Evolutionary conservation across 2,113 vertebrate species (phyloP).

Genomic region (Thalassoma bifasciatum): DNA sequence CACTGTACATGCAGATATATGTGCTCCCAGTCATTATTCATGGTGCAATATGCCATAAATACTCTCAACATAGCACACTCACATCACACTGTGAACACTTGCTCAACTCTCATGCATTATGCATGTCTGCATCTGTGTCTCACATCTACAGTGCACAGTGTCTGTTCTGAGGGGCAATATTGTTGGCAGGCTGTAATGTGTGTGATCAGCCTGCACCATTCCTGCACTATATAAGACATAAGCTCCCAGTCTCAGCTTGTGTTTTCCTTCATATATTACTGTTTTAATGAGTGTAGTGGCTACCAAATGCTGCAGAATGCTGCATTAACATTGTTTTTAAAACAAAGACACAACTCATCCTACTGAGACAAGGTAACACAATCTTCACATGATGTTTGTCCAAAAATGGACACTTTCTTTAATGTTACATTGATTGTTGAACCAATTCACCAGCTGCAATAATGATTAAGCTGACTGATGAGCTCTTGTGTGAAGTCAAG

Average conservation of each 20-base stretch:
- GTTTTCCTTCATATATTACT: not conserved
- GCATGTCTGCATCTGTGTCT: slow-evolving; percentile 72
- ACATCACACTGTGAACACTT: slow-evolving; percentile 68
- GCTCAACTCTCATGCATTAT: slow-evolving; percentile 75
- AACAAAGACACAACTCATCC: not conserved
- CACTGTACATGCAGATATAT: slow-evolving; percentile 41
- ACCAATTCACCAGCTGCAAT: too few species aligned
- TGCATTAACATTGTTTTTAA: not conserved
- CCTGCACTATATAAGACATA: not conserved
- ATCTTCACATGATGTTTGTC: not conserved
- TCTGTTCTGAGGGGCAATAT: slow-evolving; percentile 60
- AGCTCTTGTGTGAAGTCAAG: too few species aligned
- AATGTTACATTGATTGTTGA: too few species aligned
- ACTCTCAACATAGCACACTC: slow-evolving; percentile 60
- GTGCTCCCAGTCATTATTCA: slow-evolving; percentile 63
- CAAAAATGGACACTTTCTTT: not conserved
- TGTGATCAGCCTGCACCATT: slow-evolving; percentile 46
- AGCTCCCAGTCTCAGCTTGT: slow-evolving; percentile 7
- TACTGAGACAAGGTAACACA: not conserved
- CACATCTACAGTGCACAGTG: slow-evolving; percentile 52
- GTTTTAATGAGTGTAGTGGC: not conserved
- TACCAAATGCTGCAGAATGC: not conserved
- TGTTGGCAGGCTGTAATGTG: slow-evolving; percentile 48
- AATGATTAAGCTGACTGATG: too few species aligned
- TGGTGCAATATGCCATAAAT: slow-evolving; percentile 70